A percentile compares a stretch with the other conserved stretches of the same genome.
Conservation (phyloP, 2,113 vertebrate genomes). For the Crocuta crocuta region DNA sequence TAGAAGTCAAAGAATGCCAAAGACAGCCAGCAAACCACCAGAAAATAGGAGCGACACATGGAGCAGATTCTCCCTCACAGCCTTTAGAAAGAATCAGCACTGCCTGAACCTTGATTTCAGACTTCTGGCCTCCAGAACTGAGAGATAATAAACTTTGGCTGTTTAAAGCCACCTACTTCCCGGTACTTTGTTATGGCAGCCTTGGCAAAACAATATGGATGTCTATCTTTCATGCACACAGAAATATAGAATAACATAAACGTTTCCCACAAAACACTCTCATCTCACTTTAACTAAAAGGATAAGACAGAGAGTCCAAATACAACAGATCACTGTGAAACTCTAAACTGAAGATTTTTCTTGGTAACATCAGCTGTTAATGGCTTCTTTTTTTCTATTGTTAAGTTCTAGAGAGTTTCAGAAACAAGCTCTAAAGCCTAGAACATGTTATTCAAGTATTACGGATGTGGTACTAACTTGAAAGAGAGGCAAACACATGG, state of each 20-base stretch:
- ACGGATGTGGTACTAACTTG: not conserved
- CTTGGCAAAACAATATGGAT: not conserved
- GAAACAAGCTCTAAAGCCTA: not conserved
- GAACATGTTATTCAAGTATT: not conserved
- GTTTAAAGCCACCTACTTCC: not conserved
- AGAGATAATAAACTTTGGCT: no score
- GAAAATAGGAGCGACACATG: not conserved
- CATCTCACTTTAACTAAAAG: not conserved
- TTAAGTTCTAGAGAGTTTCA: not conserved
- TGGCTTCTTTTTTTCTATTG: not conserved
- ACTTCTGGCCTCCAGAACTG: not conserved
- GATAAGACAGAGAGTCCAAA: not conserved
- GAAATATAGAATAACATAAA: not conserved
- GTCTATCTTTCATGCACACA: not conserved
- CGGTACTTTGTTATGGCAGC: not conserved
- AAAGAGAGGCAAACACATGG: not conserved
- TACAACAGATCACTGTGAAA: not conserved
- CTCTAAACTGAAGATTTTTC: not conserved
- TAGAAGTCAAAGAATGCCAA: not conserved
- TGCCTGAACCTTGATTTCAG: not conserved
- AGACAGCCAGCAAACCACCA: not conserved
- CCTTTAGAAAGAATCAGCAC: not conserved
- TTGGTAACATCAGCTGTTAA: not conserved
- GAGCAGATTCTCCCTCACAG: not conserved
- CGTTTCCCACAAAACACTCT: not conserved